phyloP scores from a whole-genome alignment of 1,140 invertebrate species.

The Drosophila funebris region DNA sequence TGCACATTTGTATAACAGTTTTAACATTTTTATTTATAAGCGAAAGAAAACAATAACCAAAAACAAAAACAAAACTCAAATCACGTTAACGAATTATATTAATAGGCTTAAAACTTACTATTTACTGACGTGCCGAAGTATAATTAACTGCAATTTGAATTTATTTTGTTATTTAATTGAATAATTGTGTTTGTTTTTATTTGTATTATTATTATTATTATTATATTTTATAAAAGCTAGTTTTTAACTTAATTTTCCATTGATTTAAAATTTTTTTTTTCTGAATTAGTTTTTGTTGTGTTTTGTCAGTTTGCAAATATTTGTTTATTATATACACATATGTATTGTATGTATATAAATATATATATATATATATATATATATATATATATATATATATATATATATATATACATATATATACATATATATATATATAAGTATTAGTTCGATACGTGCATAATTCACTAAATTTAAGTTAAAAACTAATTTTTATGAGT shows the following conservation, averaged over 20 bases:
- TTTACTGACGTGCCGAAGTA: conserved; percentile 10
- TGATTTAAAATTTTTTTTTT: neutral
- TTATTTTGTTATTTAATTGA: conserved; percentile 14
- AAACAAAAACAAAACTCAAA: neutral
- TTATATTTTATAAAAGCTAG: conserved; percentile 43
- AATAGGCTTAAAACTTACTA: conserved; percentile 14
- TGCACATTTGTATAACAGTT: conserved; percentile 26
- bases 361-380: conserved; percentile 13
- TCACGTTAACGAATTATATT: neutral
- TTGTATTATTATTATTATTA: too few relatives aligned
- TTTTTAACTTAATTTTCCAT: conserved; percentile 20
- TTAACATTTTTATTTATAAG: conserved; percentile 24
- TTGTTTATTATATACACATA: conserved; percentile 5
- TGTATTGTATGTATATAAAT: conserved; percentile 16
- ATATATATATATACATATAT: conserved; percentile 17
- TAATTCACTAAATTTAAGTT: conserved; percentile 37
- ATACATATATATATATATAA: conserved; percentile 23
- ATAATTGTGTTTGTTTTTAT: conserved; percentile 25
- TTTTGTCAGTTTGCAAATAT: conserved; percentile 12
- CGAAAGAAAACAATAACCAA: conserved; percentile 9
- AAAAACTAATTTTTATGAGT: conserved; percentile 38
- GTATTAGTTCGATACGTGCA: conserved; percentile 43
- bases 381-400: conserved; percentile 13
- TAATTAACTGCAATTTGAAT: conserved; percentile 21
- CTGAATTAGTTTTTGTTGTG: neutral